phyloP scores from a whole-genome alignment of 2,113 vertebrate species.

The Cyprinodon tularosa region DNA sequence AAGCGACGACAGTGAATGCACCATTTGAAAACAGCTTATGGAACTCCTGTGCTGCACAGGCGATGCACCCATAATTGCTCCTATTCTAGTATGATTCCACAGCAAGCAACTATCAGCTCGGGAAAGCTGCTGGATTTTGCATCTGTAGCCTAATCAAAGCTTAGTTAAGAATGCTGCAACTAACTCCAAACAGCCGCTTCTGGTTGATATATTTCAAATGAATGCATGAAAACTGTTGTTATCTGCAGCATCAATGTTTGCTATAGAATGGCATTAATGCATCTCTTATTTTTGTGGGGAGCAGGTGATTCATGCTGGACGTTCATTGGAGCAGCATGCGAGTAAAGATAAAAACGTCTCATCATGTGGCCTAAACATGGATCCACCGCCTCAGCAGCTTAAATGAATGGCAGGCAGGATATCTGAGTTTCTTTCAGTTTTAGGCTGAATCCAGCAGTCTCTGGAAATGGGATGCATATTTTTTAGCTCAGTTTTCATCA shows the following conservation, averaged over 20 bases:
- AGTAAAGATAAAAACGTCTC: constrained; percentile 48
- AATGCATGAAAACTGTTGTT: constrained; percentile 34
- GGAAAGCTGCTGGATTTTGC: constrained; percentile 42
- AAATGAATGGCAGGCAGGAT: constrained; percentile 46
- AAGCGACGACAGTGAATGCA: constrained; percentile 20
- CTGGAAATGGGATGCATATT: neutral
- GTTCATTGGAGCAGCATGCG: constrained; percentile 10
- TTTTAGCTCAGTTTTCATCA: constrained; percentile 7
- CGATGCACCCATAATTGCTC: constrained; percentile 21
- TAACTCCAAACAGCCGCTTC: constrained; percentile 55
- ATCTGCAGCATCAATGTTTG: constrained; percentile 57
- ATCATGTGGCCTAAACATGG: constrained; percentile 43
- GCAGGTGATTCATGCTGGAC: constrained; percentile 36
- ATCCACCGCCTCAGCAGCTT: constrained; percentile 30
- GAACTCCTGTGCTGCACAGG: neutral
- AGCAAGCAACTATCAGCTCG: constrained; percentile 25
- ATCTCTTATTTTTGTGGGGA: constrained; percentile 47
- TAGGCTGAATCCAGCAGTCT: constrained; percentile 6
- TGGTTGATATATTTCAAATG: constrained; percentile 68
- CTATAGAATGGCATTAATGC: constrained; percentile 25
- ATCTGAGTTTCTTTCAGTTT: constrained; percentile 11
- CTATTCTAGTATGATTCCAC: constrained; percentile 36
- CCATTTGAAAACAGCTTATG: constrained; percentile 34
- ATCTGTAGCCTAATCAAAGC: constrained; percentile 59
- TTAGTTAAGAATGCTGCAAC: constrained; percentile 42